Base-by-base conservation (phyloP, 2,113 vertebrate species). In the Polypterus senegalus region DNA sequence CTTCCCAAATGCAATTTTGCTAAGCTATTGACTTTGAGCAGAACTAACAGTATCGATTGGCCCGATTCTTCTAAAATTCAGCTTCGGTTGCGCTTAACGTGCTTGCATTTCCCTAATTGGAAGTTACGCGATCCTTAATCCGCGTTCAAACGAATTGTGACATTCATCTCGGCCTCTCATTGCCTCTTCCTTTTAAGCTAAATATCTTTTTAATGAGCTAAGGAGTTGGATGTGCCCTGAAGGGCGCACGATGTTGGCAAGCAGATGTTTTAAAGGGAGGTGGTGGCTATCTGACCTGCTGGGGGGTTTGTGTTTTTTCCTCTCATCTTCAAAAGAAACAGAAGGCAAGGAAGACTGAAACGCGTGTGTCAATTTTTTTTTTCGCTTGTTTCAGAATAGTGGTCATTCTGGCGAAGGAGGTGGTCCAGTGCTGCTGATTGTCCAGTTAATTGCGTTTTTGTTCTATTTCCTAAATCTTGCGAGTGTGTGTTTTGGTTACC, bases 201-300 rank as follows among this genome's bases (percentile, higher is more conserved):
- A 85, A 86, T 81, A 85, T 85, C 81, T 78, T 87, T 85, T 84
- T 85, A 88, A 86, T 87, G 82, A 86, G 65, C 70, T 71, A 72
- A 75, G 76, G 68, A 65, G 66, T 48, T 55, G 47, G 66, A 69
- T 71, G 73, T 85, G 83, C 82, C 83, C 85, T 80, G 78, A 73
- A 81, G 27, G 85, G 79, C 76, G 73, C 77, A 9, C 49, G 81
- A 81, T 84, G 82, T 80, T 70, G 56, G 46, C 76, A 76, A 75
- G 80, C 84, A 87, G 85, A 86, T 87, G 84, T 86, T 83, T 74
- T 65, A 71, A 73, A 73, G 61, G 72, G 73, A 77, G 74, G 66
- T 70, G 58, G 67, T 67, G 72, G 60, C 74, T 71, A 74, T 74
- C 43, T 79, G 69, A 71, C 66, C 64, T 69, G 69, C 64, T 65